Evolutionary conservation across 2,888 invertebrate species (phyloP).

Genomic region (Alentia gelatinosa): DNA sequence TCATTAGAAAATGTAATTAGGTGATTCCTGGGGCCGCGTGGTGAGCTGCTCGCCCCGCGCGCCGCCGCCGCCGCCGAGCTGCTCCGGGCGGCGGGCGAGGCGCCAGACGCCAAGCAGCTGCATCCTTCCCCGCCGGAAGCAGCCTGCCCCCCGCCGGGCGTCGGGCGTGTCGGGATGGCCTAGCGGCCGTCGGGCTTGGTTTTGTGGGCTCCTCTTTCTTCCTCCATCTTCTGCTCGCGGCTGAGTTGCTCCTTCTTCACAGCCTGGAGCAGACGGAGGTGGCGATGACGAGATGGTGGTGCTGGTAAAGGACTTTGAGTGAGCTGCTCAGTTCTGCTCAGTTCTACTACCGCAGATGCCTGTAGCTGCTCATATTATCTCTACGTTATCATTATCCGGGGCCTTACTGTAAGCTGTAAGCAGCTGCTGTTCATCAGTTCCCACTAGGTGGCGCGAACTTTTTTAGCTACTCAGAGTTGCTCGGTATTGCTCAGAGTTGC

Average conservation of each 20-base stretch:
- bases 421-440: too few relatives aligned
- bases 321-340: not conserved
- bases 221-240: too few relatives aligned
- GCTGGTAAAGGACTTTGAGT: not conserved
- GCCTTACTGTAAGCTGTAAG: too few relatives aligned
- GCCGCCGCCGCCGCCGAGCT: not conserved
- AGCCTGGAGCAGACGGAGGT: too few relatives aligned
- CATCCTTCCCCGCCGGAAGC: not conserved
- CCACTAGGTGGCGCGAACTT: too few relatives aligned
- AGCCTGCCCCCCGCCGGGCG: not conserved
- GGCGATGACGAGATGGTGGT: too few relatives aligned
- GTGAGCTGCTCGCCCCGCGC: not conserved
- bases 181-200: not conserved
- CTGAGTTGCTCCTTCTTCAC: too few relatives aligned
- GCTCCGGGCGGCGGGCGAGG: not conserved
- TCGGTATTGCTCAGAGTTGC: not conserved
- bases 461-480: not conserved
- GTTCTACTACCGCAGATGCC: not conserved
- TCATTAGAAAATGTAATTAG: conserved; percentile 45
- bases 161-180: not conserved
- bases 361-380: not conserved
- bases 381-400: too few relatives aligned
- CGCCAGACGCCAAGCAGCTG: conserved; percentile 8
- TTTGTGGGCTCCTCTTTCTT: too few relatives aligned
- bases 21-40: not conserved